Conservation (phyloP, 2,113 vertebrate genomes). For the Oreotrochilus melanogaster region DNA sequence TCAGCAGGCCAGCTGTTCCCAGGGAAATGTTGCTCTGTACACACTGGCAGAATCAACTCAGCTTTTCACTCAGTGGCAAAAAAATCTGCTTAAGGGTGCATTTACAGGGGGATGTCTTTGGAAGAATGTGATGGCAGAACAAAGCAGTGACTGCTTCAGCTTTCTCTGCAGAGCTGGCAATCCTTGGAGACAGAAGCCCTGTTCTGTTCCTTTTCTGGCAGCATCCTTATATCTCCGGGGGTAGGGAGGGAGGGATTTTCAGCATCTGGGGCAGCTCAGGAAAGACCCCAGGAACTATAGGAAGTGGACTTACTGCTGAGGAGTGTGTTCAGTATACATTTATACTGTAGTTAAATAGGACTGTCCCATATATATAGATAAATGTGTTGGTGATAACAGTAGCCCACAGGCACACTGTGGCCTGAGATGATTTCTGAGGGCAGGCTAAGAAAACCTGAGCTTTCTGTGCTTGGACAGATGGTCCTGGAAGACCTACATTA, state of each 20-base stretch:
- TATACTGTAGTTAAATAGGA: neutral
- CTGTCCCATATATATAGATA: neutral
- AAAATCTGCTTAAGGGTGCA: conserved; percentile 9
- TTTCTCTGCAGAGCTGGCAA: neutral
- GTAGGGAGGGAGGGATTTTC: neutral
- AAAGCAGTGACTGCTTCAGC: conserved; percentile 22
- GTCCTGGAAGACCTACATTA: neutral
- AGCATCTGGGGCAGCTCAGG: neutral
- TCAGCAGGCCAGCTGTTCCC: conserved; percentile 43
- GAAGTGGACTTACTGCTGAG: neutral
- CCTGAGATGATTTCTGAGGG: neutral
- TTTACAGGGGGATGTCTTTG: neutral
- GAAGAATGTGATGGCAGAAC: neutral
- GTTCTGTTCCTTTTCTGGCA: conserved; percentile 23
- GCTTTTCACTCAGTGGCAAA: neutral
- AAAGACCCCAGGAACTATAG: neutral
- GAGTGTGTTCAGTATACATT: neutral
- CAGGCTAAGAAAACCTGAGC: neutral
- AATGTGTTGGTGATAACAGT: neutral
- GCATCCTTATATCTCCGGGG: neutral
- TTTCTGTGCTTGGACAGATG: neutral
- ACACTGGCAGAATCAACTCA: neutral
- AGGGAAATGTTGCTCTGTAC: conserved; percentile 57
- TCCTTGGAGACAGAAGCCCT: neutral
- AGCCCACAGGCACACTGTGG: neutral